Evolutionary conservation across 2,888 invertebrate genomes (phyloP), one percentile per base, ranked within the genome.

Genomic region (Lepidochrysops patricia): DNA sequence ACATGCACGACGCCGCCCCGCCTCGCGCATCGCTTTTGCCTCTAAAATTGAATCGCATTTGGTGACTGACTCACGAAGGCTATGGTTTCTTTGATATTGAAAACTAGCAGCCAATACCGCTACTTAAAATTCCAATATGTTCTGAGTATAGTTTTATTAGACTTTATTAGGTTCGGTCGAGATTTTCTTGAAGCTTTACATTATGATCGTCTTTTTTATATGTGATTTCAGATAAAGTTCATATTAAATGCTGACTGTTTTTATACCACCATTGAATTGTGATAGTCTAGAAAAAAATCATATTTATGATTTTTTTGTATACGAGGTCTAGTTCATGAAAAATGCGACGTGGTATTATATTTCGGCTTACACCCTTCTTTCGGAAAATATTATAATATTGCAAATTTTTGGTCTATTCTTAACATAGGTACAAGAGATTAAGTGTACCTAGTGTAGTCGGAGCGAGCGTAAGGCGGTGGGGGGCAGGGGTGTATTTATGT

Each of bases 381-480:
- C 43, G 12, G 12, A 19, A 4, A 43, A 43, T 43, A 19, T 35
- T 13, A 13, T 19, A 9, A 43, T 9, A 29, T 13, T 52, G 29
- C 54, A 54, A 12, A 54, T 32, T 32, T 15, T 9, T 29, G 12
- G 15, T 19, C 32, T 64, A 79, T 80, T 76, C 76, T 83, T 77
- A 75, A 72, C 75, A 84, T 83, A n/a, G n/a, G n/a, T n/a, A 87
- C 85, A 84, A 80, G 85, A 86, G 84, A 88, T 88, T 89, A 89
- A 86, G 78, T 71, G n/a, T n/a, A n/a, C n/a, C 77, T 71, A 77
- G 76, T 80, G 82, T 79, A 79, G 81, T 80, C 75, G 78, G 75
- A 73, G 29, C 43, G 54, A 29, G 12, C 32, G 32, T 15, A 19
- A 73, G 79, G 23, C 43, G 43, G 43, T 7, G 19, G 76, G 73